A percentile compares a stretch with the other conserved stretches of the same genome.
These are phyloP conservation scores for Falcunculus frontatus DNA, from an alignment of 2,113 vertebrate species.

Conservation along the genomic window DNA sequence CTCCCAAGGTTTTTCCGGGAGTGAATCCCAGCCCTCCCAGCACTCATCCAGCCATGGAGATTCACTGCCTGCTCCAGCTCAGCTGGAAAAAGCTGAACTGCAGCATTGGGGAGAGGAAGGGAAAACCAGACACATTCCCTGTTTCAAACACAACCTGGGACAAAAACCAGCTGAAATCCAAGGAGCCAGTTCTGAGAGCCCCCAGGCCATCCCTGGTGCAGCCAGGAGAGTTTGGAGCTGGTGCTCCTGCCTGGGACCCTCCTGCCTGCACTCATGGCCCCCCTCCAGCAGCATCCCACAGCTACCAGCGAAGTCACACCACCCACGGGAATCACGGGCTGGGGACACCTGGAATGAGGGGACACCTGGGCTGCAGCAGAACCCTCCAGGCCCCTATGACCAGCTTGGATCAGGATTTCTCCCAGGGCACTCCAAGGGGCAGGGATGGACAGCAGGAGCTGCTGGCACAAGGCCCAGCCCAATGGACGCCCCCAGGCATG, in stretches of 20 bases:
- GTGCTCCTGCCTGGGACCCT: rapidly evolving
- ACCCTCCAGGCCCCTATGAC: rapidly evolving
- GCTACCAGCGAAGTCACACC: rapidly evolving
- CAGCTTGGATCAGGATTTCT: not conserved
- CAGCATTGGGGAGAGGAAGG: not conserved
- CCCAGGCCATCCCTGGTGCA: rapidly evolving
- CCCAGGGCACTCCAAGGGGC: rapidly evolving
- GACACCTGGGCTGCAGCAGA: not conserved
- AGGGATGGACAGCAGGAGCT: not conserved
- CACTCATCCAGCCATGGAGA: not conserved
- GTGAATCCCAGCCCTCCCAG: too few relatives aligned
- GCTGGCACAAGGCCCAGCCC: not conserved
- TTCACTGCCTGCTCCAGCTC: rapidly evolving
- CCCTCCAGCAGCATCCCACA: not conserved
- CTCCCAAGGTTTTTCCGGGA: not conserved
- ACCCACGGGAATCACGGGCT: rapidly evolving
- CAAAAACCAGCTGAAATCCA: not conserved
- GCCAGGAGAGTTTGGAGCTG: not conserved
- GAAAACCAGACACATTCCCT: not conserved
- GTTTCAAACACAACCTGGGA: rapidly evolving
- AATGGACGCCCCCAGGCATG: rapidly evolving
- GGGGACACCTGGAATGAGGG: rapidly evolving
- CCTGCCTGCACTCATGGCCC: not conserved
- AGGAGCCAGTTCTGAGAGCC: too few relatives aligned
- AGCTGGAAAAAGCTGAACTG: not conserved